Base-by-base conservation (phyloP, 1,140 invertebrate species). In the Solenopsis fugax region DNA sequence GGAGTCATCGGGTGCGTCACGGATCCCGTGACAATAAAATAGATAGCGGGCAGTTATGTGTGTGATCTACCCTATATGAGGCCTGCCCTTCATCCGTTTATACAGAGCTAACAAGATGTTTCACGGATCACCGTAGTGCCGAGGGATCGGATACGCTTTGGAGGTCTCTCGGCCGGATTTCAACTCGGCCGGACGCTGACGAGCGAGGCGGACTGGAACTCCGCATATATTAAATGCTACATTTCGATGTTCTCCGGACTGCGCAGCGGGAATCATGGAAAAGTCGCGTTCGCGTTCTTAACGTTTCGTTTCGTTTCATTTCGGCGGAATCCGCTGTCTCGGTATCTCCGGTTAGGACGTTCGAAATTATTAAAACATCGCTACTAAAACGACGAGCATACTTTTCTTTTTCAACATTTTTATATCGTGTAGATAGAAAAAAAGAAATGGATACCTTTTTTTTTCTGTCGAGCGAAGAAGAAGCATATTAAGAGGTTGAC, bases 81-180 rank as follows among this genome's bases (percentile, higher is more conserved):
- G 75, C 71, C 56, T 71, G 80, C 71, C 76, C 89, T 92, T 94
- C 92, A 93, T 94, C 90, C 92, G 87, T 91, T 93, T 91, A 91
- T 92, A 93, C 89, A 91, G 91, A 94, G 91, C 91, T 94, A 94
- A 94, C 93, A 93, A 94, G 94, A 94, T 94, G 92, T 94, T 94
- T 94, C 92, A 93, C 93, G 93, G 93, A 94, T 94, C 93, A 93
- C 76, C 92, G 86, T 93, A 93, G 91, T 92, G 92, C 89, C 92
- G 89, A 90, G 91, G 89, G 90, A 93, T 94, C 93, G 90, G 93
- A 93, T 92, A 93, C 86, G 90, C 92, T 93, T 89, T 86, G 90
- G 93, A 93, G 92, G 91, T 94, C 91, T 48, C 92, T 65, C 75
- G 88, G 89, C 80, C 86, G 71, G 88, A 92, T 93, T 93, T 93